Evolutionary conservation across 2,113 vertebrate species (phyloP), one percentile per base, ranked within the genome.

Genomic region (Otus sunia): DNA sequence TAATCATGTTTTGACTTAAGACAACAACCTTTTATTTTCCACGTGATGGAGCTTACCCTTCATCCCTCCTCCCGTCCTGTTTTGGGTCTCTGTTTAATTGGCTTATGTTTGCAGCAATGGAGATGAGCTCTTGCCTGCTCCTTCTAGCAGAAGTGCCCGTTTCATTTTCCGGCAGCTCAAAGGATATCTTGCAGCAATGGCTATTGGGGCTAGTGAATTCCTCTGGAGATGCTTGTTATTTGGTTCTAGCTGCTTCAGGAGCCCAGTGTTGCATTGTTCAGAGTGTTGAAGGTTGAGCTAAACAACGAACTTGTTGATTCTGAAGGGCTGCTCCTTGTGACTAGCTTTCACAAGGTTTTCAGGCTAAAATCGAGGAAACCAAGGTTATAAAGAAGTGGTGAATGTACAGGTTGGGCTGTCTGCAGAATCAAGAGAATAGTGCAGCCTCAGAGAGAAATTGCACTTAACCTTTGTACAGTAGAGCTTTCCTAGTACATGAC

Each of bases 31-130:
- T 79, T 88, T 76, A 26, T 67, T 81, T 79, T 91, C 66, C 26
- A 1, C 2, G 3, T 5, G 7, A 62, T 41, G 56, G 34, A 85
- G 36, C 1, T 90, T 81, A n/a, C 2, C 9, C 55, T 84, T 92
- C 39, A 8, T 68, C 59, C 41, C 59, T 77, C 64, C 39, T 75
- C 22, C n/a, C 8, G 23, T 90, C 37, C 32, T 86, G 37, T 92
- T 97, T 49, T 83, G 59, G 13, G 75, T 86, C 80, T 15, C 4
- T 62, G 49, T 96, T 93, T 95, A 80, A 91, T 69, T 95, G 66
- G 62, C 67, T 92, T 86, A 10, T 52, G 47, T 86, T 95, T 86
- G 47, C 59, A 59, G 45, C 1, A 3, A 15, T 59, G 67, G 63
- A 83, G 82, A 77, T 67, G 43, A 93, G 41, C 39, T 58, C 37